Conservation (phyloP, 1,140 invertebrate species). For the Plodia interpunctella region DNA sequence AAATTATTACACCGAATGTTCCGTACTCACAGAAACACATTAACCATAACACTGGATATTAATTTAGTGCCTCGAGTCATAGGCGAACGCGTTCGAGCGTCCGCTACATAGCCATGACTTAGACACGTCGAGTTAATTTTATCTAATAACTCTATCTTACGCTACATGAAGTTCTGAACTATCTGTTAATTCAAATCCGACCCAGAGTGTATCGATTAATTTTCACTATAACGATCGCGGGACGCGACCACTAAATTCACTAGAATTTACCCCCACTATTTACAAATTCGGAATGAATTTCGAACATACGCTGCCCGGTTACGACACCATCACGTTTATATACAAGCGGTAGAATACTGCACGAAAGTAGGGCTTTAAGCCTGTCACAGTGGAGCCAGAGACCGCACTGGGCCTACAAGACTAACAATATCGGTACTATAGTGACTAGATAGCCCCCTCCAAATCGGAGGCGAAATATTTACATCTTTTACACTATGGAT, state of each 20-base stretch:
- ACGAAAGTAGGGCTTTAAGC: slow-evolving; percentile 39
- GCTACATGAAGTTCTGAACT: slow-evolving; percentile 52
- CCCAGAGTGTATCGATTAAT: slow-evolving; percentile 41
- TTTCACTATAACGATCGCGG: slow-evolving; percentile 45
- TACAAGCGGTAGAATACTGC: slow-evolving; percentile 61
- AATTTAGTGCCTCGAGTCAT: slow-evolving; percentile 35
- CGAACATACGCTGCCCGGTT: neutral
- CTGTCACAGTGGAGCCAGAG: slow-evolving; percentile 14
- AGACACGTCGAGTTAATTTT: slow-evolving; percentile 22
- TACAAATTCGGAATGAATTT: slow-evolving; percentile 33
- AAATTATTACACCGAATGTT: neutral
- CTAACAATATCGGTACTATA: slow-evolving; percentile 46
- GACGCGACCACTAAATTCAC: slow-evolving; percentile 50
- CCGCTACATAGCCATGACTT: slow-evolving; percentile 16
- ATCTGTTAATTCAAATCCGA: slow-evolving; percentile 30
- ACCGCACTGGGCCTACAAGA: slow-evolving; percentile 12
- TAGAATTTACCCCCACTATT: slow-evolving; percentile 39
- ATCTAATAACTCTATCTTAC: slow-evolving; percentile 55
- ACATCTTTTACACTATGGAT: slow-evolving; percentile 49
- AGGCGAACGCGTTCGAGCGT: neutral
- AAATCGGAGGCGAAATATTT: slow-evolving; percentile 50
- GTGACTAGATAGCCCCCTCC: slow-evolving; percentile 64
- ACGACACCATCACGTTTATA: slow-evolving; percentile 34
- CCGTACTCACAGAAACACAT: slow-evolving; percentile 11
- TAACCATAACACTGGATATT: slow-evolving; percentile 25